phyloP scores from a whole-genome alignment of 2,888 invertebrate species.

The Stenchaetothrips biformis region DNA sequence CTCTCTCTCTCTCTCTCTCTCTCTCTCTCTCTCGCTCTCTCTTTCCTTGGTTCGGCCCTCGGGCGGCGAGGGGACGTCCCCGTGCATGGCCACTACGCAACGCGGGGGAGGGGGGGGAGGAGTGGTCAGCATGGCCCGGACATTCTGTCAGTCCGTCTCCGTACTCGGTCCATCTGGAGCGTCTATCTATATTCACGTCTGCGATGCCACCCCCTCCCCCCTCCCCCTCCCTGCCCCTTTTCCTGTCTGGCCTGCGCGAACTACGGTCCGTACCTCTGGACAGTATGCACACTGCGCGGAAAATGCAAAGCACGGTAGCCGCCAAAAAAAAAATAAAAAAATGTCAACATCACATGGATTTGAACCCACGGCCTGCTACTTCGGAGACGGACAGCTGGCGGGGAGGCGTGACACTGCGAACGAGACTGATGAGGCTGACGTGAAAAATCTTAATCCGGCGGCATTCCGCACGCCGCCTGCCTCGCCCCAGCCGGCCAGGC shows the following conservation, averaged over 20 bases:
- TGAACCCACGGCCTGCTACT: background rate
- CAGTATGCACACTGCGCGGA: too few species aligned
- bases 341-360: background rate
- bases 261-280: too few species aligned
- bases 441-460: background rate
- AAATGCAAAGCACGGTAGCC: too few species aligned
- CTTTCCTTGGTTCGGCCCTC: background rate
- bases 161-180: constrained; percentile 14
- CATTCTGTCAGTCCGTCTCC: constrained; percentile 20
- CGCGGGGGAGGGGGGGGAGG: background rate
- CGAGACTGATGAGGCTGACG: background rate
- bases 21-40: background rate
- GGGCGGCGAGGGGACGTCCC: background rate
- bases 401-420: background rate
- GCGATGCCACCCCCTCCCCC: background rate
- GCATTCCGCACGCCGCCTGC: too few species aligned
- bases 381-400: background rate
- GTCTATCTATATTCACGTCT: constrained; percentile 18
- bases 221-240: background rate
- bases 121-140: background rate
- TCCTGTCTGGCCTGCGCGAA: too few species aligned
- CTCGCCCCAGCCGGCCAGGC: background rate
- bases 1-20: background rate
- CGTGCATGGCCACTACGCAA: background rate
- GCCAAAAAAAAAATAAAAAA: too few species aligned